A percentile compares a stretch with the other conserved stretches of the same genome.
Evolutionary conservation across 2,888 invertebrate species (phyloP).

Genomic region (Cosmorhoe ocellata): DNA sequence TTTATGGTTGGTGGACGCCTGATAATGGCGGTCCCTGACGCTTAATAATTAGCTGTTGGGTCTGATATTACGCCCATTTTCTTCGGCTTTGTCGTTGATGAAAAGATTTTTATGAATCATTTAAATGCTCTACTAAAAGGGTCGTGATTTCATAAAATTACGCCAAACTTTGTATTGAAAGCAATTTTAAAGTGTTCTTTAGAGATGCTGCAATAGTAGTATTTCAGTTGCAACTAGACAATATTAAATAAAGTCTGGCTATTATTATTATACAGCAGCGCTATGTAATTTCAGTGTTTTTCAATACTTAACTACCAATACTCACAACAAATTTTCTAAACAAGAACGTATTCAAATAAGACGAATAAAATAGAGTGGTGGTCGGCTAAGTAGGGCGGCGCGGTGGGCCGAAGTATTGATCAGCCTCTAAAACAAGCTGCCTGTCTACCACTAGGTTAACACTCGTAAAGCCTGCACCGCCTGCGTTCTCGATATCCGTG

Average conservation of each 20-base stretch:
- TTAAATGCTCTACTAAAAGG: constrained; percentile 14
- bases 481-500: constrained; percentile 56
- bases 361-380: constrained; percentile 64
- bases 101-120: constrained; percentile 28
- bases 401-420: constrained; percentile 72
- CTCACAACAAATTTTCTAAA: constrained; percentile 44
- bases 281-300: background rate
- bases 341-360: constrained; percentile 51
- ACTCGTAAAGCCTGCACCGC: constrained; percentile 58
- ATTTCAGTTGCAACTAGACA: too few species aligned
- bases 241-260: too few species aligned
- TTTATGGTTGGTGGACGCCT: constrained; percentile 37
- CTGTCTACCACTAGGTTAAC: constrained; percentile 65
- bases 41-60: constrained; percentile 44
- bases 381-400: constrained; percentile 73
- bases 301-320: constrained; percentile 21
- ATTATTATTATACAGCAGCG: background rate
- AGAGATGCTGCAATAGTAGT: background rate
- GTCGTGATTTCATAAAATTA: constrained; percentile 22
- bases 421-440: constrained; percentile 72
- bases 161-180: constrained; percentile 3
- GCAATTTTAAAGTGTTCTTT: background rate
- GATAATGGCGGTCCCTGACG: constrained; percentile 38
- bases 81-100: constrained; percentile 32
- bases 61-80: constrained; percentile 36